phyloP scores from a whole-genome alignment of 2,797 vertebrate species.

The Myripristis jacobus region DNA sequence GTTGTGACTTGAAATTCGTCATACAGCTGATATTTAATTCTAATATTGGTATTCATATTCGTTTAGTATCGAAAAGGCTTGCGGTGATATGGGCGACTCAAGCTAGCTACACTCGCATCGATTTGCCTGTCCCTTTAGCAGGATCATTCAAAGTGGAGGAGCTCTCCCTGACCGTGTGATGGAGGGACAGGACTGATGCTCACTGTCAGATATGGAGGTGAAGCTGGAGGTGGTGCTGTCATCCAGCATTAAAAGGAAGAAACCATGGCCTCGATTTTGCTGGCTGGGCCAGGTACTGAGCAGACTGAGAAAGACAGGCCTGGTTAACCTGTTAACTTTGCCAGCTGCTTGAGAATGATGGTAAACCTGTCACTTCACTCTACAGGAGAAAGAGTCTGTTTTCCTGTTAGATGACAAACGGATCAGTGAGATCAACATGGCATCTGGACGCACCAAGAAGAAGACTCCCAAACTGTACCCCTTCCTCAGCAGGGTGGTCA shows the following conservation, averaged over 20 bases:
- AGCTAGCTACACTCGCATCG: neutral
- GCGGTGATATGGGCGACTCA: neutral
- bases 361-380: neutral
- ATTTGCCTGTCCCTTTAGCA: slow-evolving; percentile 5
- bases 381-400: slow-evolving; percentile 92
- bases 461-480: slow-evolving; percentile 88
- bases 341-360: neutral
- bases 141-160: neutral
- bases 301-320: rapidly evolving
- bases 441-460: slow-evolving; percentile 92
- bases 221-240: slow-evolving; percentile 92
- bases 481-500: slow-evolving; percentile 86
- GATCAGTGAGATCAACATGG: slow-evolving; percentile 92
- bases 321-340: rapidly evolving
- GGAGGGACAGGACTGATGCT: slow-evolving; percentile 22
- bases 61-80: no score
- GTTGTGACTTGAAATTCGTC: neutral
- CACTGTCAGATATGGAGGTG: slow-evolving; percentile 86
- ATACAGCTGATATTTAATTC: no score
- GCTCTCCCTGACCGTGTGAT: neutral
- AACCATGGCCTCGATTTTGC: slow-evolving; percentile 92
- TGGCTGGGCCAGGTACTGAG: slow-evolving; percentile 92
- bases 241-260: slow-evolving; percentile 92
- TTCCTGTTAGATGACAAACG: slow-evolving; percentile 92
- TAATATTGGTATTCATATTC: no score